Base-by-base conservation (phyloP, 2,888 invertebrate species). In the Pristionchus maxplancki region DNA sequence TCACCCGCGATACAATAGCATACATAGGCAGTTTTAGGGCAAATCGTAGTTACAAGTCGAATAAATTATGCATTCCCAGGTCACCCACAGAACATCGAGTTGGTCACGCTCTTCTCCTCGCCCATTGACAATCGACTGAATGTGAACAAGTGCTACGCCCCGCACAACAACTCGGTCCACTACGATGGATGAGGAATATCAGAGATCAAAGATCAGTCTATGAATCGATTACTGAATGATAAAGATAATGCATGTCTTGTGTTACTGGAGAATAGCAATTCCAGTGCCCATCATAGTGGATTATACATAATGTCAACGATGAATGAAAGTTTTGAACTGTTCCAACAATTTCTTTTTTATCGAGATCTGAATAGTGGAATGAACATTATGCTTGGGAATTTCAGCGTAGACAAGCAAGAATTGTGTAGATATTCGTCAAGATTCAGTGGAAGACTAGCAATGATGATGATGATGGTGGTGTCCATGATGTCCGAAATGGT, bases 161-260 rank as follows among this genome's bases (percentile, higher is more conserved):
- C 82, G 3, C 82, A 83, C 82, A 83, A 82, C 82, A 24, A 82
- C 50, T 50, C 50, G 28, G 48, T 48, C 50, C 82, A 82, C 28
- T 82, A 50, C 20, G 82, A 82, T 82, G 82, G 82, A 50, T 82
- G 31, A n/a, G n/a, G n/a, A n/a, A n/a, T n/a, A 82, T 15, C 64
- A 9, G 28, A 64, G 64, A 28, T 64, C n/a, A 28, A 64, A n/a
- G 28, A 64, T 28, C 28, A 28, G 24, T n/a, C 28, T 64, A 64
- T 64, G 64, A 28, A 64, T 28, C 28, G 28, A 64, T 64, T 13
- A 64, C 28, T 64, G n/a, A 28, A 64, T n/a, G 28, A 28, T 64
- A 28, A 64, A 28, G 64, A 64, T 64, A 64, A 64, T 28, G n/a
- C 64, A 28, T 64, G n/a, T 64, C 28, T 64, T 64, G 9, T 15